Conservation (phyloP, 2,797 vertebrate genomes). For the Okamejei kenojei region DNA sequence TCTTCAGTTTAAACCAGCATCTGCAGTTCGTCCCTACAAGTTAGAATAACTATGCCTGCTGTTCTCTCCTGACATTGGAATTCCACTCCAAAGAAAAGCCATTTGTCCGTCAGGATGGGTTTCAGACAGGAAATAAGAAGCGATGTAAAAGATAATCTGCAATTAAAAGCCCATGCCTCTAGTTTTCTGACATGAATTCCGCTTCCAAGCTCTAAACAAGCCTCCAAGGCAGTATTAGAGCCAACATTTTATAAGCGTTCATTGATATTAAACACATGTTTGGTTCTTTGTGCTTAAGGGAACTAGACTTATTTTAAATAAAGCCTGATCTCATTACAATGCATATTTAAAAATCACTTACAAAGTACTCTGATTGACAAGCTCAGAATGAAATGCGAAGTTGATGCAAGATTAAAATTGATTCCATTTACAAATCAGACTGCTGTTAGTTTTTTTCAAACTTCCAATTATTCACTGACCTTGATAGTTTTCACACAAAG, state of each 20-base stretch:
- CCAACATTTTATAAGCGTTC: neutral
- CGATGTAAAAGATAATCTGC: no score
- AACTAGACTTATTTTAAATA: neutral
- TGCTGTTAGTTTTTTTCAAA: neutral
- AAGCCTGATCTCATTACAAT: neutral
- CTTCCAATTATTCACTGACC: neutral
- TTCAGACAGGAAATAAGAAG: no score
- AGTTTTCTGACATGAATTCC: no score
- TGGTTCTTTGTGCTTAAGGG: neutral
- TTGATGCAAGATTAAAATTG: neutral
- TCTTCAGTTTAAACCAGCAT: no score
- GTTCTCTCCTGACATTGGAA: no score
- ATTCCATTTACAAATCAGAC: neutral
- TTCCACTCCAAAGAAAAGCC: no score
- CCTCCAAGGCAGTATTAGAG: neutral
- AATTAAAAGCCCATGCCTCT: no score
- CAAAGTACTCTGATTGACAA: neutral
- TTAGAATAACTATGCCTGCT: no score
- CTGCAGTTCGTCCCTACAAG: no score
- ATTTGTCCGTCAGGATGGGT: no score
- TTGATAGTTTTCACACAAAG: neutral
- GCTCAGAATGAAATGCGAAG: neutral
- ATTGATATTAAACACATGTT: neutral
- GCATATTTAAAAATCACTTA: neutral
- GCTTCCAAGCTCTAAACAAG: neutral